These are phyloP conservation scores for Holothuria scabra DNA, from an alignment of 53 echinoderm and acorn worm genomes.

Conservation along the genomic window DNA sequence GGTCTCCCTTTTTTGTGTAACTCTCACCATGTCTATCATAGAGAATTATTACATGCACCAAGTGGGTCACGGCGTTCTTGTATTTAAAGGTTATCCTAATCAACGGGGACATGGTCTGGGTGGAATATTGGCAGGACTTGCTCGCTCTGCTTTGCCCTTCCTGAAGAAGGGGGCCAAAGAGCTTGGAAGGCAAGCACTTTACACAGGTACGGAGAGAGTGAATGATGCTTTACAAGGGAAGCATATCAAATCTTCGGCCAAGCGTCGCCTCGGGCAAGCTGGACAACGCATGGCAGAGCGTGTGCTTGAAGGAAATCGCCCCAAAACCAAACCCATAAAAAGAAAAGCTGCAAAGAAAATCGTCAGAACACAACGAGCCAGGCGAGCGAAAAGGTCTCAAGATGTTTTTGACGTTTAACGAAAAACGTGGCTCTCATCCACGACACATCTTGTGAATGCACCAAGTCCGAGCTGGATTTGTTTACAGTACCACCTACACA, in stretches of 20 bases:
- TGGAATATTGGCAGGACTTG: constrained; percentile 6
- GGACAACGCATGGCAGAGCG: constrained; percentile 55
- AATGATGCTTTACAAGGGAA: constrained; percentile 36
- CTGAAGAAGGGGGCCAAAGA: constrained; percentile 26
- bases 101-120: constrained; percentile 57
- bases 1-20: constrained; percentile 3
- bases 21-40: background rate
- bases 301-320: constrained; percentile 35
- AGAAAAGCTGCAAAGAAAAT: constrained; percentile 7
- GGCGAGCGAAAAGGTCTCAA: constrained; percentile 60
- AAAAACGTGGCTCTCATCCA: constrained; percentile 21
- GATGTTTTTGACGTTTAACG: constrained; percentile 45
- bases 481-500: constrained; percentile 76
- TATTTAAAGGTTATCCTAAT: background rate
- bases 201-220: constrained; percentile 13
- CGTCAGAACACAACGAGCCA: constrained; percentile 38
- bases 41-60: constrained; percentile 30
- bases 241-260: constrained; percentile 11
- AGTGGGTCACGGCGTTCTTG: constrained; percentile 2
- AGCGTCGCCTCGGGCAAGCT: constrained; percentile 20
- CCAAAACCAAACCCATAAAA: constrained; percentile 39
- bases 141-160: constrained; percentile 24
- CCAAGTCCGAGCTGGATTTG: constrained; percentile 65
- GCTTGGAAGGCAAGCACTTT: constrained; percentile 27
- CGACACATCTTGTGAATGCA: constrained; percentile 27